Conservation (phyloP, 2,113 vertebrate genomes). For the Anolis sagrei region DNA sequence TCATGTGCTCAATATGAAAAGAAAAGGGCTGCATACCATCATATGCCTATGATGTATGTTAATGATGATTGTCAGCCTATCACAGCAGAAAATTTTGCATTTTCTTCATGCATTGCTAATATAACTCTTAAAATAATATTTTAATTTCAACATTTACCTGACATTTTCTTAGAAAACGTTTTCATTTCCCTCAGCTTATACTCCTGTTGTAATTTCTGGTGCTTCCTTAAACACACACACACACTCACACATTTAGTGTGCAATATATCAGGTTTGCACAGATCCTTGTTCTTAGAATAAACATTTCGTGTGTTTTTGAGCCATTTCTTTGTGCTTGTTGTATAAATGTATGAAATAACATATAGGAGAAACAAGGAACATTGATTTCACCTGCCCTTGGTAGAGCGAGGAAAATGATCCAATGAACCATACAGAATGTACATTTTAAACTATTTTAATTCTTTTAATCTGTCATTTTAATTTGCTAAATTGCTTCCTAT, state of each 20-base stretch:
- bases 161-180: background rate
- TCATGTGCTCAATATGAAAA: constrained; percentile 8
- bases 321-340: too few relatives aligned
- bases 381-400: background rate
- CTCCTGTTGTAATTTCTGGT: background rate
- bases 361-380: background rate
- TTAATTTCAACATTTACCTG: background rate
- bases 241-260: background rate
- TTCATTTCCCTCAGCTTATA: background rate
- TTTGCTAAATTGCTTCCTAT: too few relatives aligned
- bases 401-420: background rate
- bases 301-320: too few relatives aligned
- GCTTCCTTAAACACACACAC: background rate
- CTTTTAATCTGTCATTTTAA: too few relatives aligned
- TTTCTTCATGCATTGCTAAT: background rate
- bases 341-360: background rate
- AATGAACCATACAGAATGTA: background rate
- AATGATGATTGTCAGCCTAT: constrained; percentile 1
- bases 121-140: background rate
- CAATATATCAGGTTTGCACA: background rate
- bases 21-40: background rate
- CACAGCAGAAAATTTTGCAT: constrained; percentile 4
- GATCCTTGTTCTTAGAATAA: background rate
- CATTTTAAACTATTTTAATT: too few relatives aligned
- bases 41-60: background rate